Evolutionary conservation across 2,113 vertebrate species (phyloP), one percentile per base, ranked within the genome.

Genomic region (Mustela lutreola): DNA sequence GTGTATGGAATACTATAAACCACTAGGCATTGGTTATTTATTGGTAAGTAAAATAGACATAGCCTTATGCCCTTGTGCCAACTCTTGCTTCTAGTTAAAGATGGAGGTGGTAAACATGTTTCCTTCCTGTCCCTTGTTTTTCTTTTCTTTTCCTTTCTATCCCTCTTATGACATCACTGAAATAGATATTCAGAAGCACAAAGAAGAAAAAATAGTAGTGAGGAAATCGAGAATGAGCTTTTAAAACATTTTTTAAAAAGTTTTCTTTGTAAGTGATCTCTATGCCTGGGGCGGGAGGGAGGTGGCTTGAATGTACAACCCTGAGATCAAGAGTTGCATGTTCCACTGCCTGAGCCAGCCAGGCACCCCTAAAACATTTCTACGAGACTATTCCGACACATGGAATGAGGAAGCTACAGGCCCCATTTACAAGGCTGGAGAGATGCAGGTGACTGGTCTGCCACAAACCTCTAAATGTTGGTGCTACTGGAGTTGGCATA

Each of bases 41-140:
- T 60, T 88, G 50, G 62, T 50, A 58, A 70, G 70, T 48, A 45
- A 94, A 80, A 80, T 11, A 70, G 45, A 56, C 39, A 83, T n/a
- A 42, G 45, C 45, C 60, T 67, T 86, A 58, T 67, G 84, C 39
- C 8, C 31, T 89, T 3, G 31, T 28, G 70, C 31, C 18, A 31
- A 94, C 60, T 87, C 31, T 70, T 94, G 92, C 36, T 88, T 88
- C 31, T 88, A 39, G 21, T 94, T 71, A 94, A 60, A 88, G n/a
- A 24, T 62, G 19, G 62, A 9, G 50, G 50, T 53, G 50, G 50
- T n/a, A n/a, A 86, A 86, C 24, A 53, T 21, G 58, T 67, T 67
- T 67, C 31, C 15, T 67, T 67, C 31, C 65, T 18, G 65, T n/a
- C 65, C 12, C 56, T 21, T 18, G 1, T 58, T 21, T 65, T 16